Base-by-base conservation (phyloP, 1,140 invertebrate genomes). In the Diorhabda carinulata region DNA sequence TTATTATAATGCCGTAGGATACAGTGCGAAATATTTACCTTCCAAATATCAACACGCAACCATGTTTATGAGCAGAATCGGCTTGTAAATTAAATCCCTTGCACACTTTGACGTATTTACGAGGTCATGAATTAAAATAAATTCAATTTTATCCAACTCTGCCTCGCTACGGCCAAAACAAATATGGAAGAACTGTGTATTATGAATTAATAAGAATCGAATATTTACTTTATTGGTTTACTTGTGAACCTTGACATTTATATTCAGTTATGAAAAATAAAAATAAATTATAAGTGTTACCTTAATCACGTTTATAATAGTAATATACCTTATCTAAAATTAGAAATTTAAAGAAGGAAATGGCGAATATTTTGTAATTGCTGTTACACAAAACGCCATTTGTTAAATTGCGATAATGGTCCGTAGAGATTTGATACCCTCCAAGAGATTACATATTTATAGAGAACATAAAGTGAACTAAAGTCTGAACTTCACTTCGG, bases 381-480 rank as follows among this genome's bases (percentile, higher is more conserved):
- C 56, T 43, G 47, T 57, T 42, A 56, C 64, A 43, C 57, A 57
- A 65, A 65, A 57, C 71, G 70, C 73, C 77, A 74, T 78, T 78
- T 71, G 73, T 76, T 74, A 73, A 78, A 78, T 77, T 75, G 78
- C 74, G 78, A 77, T 79, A 79, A 79, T 79, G 76, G 75, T 77
- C 76, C 75, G 76, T 78, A 71, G 69, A 73, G 77, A 78, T 78
- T 77, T 78, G 78, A 78, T 78, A 78, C 78, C 72, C 72, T 72
- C 64, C 70, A 70, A 62, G 70, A 74, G 76, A 78, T 78, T 76
- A 77, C 73, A 74, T 78, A 78, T 78, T 78, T 75, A 72, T 71
- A 71, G 78, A 79, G 78, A 78, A 78, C 73, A 72, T 72, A 77
- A 73, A 75, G 74, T 73, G 6, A n/a, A 76, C 71, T 74, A 78